phyloP scores from a whole-genome alignment of 2,888 invertebrate genomes.

The Chloromyia formosa region DNA sequence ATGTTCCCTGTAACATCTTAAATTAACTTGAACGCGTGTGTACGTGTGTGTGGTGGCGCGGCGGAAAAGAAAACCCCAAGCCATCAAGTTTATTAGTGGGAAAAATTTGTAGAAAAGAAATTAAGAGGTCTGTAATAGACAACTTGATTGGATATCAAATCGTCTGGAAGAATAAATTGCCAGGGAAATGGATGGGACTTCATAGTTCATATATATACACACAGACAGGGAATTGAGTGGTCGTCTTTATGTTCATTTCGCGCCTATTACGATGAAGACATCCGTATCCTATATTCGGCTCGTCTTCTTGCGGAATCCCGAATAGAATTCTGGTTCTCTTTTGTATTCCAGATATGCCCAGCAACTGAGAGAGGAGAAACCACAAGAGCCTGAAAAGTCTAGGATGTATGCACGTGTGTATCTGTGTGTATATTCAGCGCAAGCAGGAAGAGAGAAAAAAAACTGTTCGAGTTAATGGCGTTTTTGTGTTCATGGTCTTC shows the following conservation, averaged over 20 bases:
- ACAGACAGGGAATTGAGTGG: constrained; percentile 5
- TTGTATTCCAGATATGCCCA: constrained; percentile 23
- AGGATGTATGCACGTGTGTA: neutral
- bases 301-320: neutral
- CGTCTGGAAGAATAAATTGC: constrained; percentile 54
- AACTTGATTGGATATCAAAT: constrained; percentile 54
- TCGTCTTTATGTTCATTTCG: constrained; percentile 31
- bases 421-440: neutral
- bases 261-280: constrained; percentile 18
- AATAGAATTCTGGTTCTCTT: neutral
- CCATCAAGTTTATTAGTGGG: constrained; percentile 31
- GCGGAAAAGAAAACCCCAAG: constrained; percentile 17
- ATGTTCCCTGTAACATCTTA: constrained; percentile 35
- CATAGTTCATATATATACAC: neutral
- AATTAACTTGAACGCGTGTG: constrained; percentile 31
- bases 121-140: constrained; percentile 53
- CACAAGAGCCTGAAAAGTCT: neutral
- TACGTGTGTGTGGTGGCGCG: neutral
- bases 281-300: neutral
- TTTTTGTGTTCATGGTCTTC: constrained; percentile 44
- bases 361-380: neutral
- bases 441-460: constrained; percentile 31
- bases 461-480: constrained; percentile 46
- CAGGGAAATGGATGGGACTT: constrained; percentile 49
- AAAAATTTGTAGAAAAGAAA: constrained; percentile 46